Evolutionary conservation across 2,888 invertebrate species (phyloP).

Genomic region (Limnephilus lunatus): DNA sequence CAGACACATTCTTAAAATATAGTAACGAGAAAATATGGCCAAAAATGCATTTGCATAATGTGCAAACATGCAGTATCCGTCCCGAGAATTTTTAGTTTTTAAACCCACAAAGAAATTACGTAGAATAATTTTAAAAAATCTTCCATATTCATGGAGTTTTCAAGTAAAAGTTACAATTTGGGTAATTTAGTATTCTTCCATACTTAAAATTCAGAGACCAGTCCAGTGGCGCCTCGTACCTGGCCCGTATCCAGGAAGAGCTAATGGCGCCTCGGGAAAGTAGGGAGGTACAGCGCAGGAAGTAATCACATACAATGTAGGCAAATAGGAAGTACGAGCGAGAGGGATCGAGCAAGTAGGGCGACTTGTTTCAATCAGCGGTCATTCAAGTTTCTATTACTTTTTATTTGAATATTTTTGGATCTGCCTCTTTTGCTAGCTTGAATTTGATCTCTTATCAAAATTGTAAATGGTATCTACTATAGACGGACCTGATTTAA

Average conservation of each 20-base stretch:
- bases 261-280: background rate
- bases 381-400: slow-evolving; percentile 6
- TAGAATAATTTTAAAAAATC: background rate
- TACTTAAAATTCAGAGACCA: background rate
- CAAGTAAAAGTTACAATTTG: background rate
- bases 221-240: slow-evolving; percentile 1
- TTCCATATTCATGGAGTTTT: background rate
- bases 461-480: no score
- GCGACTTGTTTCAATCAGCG: background rate
- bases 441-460: no score
- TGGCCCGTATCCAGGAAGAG: slow-evolving; percentile 6
- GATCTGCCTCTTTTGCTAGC: no score
- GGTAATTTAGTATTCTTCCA: slow-evolving; percentile 2
- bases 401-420: no score
- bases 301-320: background rate
- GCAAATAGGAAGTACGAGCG: background rate
- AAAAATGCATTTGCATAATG: background rate
- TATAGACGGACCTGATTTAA: no score
- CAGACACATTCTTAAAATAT: background rate
- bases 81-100: background rate
- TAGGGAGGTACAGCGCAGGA: background rate
- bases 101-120: background rate
- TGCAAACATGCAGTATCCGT: background rate
- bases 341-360: no score
- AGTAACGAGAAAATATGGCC: background rate